Conservation (phyloP, 2,888 invertebrate genomes). For the Kuschelorhynchus macadamiae region DNA sequence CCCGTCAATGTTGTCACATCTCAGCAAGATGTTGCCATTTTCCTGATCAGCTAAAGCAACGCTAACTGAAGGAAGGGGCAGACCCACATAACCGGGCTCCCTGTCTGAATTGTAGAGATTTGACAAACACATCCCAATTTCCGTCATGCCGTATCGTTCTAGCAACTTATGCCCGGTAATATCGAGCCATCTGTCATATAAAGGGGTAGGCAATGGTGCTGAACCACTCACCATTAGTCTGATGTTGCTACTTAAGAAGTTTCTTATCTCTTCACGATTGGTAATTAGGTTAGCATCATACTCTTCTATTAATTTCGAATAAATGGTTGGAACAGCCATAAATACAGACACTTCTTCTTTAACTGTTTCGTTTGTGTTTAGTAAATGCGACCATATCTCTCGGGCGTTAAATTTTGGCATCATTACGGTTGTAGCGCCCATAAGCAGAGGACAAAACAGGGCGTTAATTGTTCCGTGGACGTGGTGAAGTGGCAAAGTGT, state of each 20-base stretch:
- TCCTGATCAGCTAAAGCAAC: constrained; percentile 72
- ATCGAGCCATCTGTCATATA: constrained; percentile 83
- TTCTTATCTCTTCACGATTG: constrained; percentile 72
- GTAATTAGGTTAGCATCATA: constrained; percentile 77
- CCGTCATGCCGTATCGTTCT: constrained; percentile 82
- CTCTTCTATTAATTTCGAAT: constrained; percentile 82
- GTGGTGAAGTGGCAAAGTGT: constrained; percentile 87
- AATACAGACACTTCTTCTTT: constrained; percentile 80
- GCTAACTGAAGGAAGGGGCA: constrained; percentile 80
- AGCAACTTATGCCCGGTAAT: constrained; percentile 80
- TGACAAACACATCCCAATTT: constrained; percentile 89
- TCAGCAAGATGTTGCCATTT: constrained; percentile 59
- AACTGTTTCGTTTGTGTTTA: constrained; percentile 74
- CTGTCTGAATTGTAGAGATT: constrained; percentile 79
- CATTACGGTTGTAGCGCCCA: constrained; percentile 82
- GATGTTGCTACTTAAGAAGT: constrained; percentile 68
- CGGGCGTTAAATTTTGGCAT: constrained; percentile 77
- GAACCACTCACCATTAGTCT: constrained; percentile 78
- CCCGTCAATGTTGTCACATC: constrained; percentile 60
- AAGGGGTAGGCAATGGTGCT: constrained; percentile 82
- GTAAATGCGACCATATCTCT: constrained; percentile 79
- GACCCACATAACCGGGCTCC: constrained; percentile 79
- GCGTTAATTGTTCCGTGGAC: constrained; percentile 89
- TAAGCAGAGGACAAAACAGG: constrained; percentile 80
- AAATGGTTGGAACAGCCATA: constrained; percentile 94